Evolutionary conservation across 2,113 vertebrate species (phyloP), one percentile per base, ranked within the genome.

Genomic region (Uria lomvia): DNA sequence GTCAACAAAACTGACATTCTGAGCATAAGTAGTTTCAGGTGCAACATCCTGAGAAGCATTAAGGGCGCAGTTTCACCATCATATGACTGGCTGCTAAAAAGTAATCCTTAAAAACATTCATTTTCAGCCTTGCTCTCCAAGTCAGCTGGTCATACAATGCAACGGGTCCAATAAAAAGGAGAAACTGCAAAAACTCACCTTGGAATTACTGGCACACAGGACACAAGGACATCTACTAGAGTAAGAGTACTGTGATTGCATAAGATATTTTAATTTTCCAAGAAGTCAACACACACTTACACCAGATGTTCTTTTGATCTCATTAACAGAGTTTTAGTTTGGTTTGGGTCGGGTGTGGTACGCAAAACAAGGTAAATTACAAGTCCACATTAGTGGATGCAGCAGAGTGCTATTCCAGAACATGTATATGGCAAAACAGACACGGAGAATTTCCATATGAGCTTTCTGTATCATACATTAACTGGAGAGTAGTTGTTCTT

Each of bases 351-450:
- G 27, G 14, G 45, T 59, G 62, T 73, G n/a, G 13, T 52, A 49
- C n/a, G 76, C 4, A 71, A 66, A 59, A 77, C 29, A 76, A 84
- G 38, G 36, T 36, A 72, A 78, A 88, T 0, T 40, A 26, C 75
- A 92, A 66, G 17, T 47, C 32, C 62, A 23, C 40, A 17, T 12
- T 7, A 38, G 14, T 34, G n/a, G 32, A 60, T n/a, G 36, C 30
- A 71, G 29, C 20, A 49, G 8, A 74, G 14, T 29, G 11, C 2
- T 0, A 86, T 47, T 88, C 58, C 53, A 86, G 50, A 70, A 77
- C 9, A 66, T 0, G 1, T 16, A 53, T 3, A 22, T 0, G 62
- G 22, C 60, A 89, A 81, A 87, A 90, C 0, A 62, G 27, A 77
- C 15, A 38, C 0, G 14, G 27, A 66, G 15, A 92, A 76, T 89